Base-by-base conservation (phyloP, 2,797 vertebrate species). In the Coluber constrictor region DNA sequence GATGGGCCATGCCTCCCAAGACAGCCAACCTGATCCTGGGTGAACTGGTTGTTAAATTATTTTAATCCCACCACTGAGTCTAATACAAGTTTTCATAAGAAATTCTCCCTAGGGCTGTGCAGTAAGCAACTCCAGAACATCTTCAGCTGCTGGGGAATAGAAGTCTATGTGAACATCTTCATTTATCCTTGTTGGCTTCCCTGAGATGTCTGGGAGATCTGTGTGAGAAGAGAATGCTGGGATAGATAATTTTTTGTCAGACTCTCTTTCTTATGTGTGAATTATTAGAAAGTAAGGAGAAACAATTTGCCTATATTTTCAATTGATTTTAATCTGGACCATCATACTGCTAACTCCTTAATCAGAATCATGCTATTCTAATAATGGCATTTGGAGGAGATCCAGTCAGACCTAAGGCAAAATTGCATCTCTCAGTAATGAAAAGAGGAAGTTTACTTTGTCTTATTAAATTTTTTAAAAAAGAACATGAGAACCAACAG, bases 391-490 rank as follows among this genome's bases (percentile, higher is more conserved):
- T 90, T 29, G 15, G 16, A 74, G 7, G 37, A 9, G 5, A 56
- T 55, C 27, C 20, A 27, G 3, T 59, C 56, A 93, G 91, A 94
- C 1, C 15, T 87, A 16, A 43, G 79, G 12, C 20, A 88, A 88
- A 79, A 1, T 10, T 11, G 1, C 20, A 3, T 37, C 61, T 74
- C 37, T 27, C 20, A 43, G 4, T 47, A 89, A 86, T 20, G 37
- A 83, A 51, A 32, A 55, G 20, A 56, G 90, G 63, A 63, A 92
- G 60, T 86, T n/a, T 25, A 95, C 89, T 90, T 37, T 23, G 9
- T 60, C 37, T 95, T 95, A 93, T 92, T 66, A 93, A 91, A 37
- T 37, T 92, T 59, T 37, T 92, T 59, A 56, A 74, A 93, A 54
- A 23, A 90, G 29, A 57, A 57, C 0, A 1, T 11, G n/a, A 57